Evolutionary conservation across 1,140 invertebrate species (phyloP), one percentile per base, ranked within the genome.

Genomic region (Gonioctena quinquepunctata): DNA sequence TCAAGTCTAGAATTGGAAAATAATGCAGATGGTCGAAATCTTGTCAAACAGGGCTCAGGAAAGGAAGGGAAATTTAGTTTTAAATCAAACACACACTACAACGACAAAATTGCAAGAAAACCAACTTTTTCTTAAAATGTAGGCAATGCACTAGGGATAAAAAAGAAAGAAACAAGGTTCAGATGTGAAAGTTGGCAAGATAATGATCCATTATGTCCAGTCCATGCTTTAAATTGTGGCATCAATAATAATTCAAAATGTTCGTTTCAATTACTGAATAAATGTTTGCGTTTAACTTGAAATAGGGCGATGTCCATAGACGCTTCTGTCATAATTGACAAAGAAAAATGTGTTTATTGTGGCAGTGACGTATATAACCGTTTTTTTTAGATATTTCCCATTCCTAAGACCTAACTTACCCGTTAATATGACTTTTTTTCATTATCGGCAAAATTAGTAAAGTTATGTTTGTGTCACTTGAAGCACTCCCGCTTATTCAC

Each of bases 101-200:
- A 61, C 16, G 25, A 23, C 19, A 61, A 27, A n/a, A 61, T 61
- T 27, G 18, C 26, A 61, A 61, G 26, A 61, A 61, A 61, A 16
- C 25, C 23, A 25, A 28, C 25, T 61, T 28, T 18, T 61, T 59
- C 26, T 11, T 61, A 11, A 61, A 61, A 61, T 61, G 57, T 27
- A 61, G 57, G 19, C 7, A 25, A 26, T 61, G 57, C 25, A 61
- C 57, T 18, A 61, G 25, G n/a, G 28, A 42, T 42, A 42, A 42
- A 42, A 42, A 42, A 42, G n/a, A n/a, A 61, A 18, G 25, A 23
- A 61, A 61, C 26, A 28, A 61, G 57, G 25, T 61, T 8, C 57
- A 61, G 57, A 28, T 61, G 57, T 61, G 57, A 61, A 61, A 61
- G 22, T 27, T 61, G 57, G 25, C 57, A 16, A 61, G n/a, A 28